A percentile compares a stretch with the other conserved stretches of the same genome.
These are phyloP conservation scores for Pasiphila rectangulata DNA, from an alignment of 2,888 invertebrate species.

Conservation along the genomic window DNA sequence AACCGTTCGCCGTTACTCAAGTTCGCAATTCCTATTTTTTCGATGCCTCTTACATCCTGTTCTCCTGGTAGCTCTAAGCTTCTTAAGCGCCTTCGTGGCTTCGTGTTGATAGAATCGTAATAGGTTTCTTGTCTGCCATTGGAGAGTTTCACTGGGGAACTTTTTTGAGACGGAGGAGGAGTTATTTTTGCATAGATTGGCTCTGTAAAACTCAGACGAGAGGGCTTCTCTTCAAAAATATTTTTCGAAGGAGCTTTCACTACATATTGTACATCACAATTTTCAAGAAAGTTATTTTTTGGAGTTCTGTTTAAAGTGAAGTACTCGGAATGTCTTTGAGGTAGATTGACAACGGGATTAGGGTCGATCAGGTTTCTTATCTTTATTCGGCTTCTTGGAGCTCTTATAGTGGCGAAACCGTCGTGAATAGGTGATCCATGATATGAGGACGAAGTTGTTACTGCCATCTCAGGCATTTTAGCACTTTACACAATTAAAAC, in stretches of 20 bases:
- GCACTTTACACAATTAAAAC: slow-evolving; percentile 28
- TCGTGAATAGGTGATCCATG: slow-evolving; percentile 86
- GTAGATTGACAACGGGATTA: slow-evolving; percentile 64
- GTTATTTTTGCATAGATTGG: slow-evolving; percentile 75
- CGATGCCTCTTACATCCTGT: slow-evolving; percentile 51
- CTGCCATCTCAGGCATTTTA: slow-evolving; percentile 57
- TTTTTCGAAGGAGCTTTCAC: slow-evolving; percentile 46
- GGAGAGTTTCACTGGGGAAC: slow-evolving; percentile 60
- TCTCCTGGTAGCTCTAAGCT: slow-evolving; percentile 65
- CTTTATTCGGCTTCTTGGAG: slow-evolving; percentile 78
- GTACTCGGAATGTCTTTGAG: slow-evolving; percentile 76
- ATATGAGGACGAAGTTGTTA: slow-evolving; percentile 69
- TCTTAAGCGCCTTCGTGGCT: slow-evolving; percentile 70
- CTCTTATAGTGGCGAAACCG: slow-evolving; percentile 92
- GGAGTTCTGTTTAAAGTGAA: slow-evolving; percentile 72
- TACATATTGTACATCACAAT: slow-evolving; percentile 65
- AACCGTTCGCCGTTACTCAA: slow-evolving; percentile 68
- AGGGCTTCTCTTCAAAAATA: slow-evolving; percentile 48
- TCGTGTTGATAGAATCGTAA: slow-evolving; percentile 76
- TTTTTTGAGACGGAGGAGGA: slow-evolving; percentile 63
- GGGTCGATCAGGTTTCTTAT: slow-evolving; percentile 73
- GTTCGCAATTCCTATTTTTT: slow-evolving; percentile 60
- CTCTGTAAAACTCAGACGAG: slow-evolving; percentile 69
- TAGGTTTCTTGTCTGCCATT: slow-evolving; percentile 62
- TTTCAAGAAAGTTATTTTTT: slow-evolving; percentile 68